phyloP scores from a whole-genome alignment of 2,888 invertebrate genomes.

The Zhuqinia jingwanae region DNA sequence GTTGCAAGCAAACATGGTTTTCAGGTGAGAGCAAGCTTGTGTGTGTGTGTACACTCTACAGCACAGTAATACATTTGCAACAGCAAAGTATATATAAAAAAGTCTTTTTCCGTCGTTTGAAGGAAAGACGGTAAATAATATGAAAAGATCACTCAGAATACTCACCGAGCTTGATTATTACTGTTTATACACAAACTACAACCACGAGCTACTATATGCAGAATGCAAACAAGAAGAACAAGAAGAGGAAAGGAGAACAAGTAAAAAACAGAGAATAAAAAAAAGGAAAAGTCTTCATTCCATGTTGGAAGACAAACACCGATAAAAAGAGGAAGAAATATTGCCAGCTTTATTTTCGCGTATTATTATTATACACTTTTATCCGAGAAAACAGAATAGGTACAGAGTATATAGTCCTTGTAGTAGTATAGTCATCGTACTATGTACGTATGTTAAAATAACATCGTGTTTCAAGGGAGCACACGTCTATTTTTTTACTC shows the following conservation, averaged over 20 bases:
- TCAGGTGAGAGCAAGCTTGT: too few relatives aligned
- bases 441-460: too few relatives aligned
- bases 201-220: not conserved
- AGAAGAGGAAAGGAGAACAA: not conserved
- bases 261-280: not conserved
- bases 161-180: too few relatives aligned
- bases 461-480: not conserved
- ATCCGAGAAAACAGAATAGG: not conserved
- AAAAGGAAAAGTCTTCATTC: not conserved
- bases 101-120: too few relatives aligned
- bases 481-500: not conserved
- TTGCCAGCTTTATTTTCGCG: conserved; percentile 11
- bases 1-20: too few relatives aligned
- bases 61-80: too few relatives aligned
- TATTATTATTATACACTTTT: not conserved
- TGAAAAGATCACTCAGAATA: too few relatives aligned
- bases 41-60: too few relatives aligned
- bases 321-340: not conserved
- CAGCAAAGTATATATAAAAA: too few relatives aligned
- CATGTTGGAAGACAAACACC: not conserved
- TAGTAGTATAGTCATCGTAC: too few relatives aligned
- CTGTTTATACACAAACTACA: too few relatives aligned
- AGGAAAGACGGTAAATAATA: too few relatives aligned
- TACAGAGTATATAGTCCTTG: not conserved
- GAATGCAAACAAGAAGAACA: conserved; percentile 19